Conservation (phyloP, 2,888 invertebrate genomes). For the Phyllotreta cruciferae region DNA sequence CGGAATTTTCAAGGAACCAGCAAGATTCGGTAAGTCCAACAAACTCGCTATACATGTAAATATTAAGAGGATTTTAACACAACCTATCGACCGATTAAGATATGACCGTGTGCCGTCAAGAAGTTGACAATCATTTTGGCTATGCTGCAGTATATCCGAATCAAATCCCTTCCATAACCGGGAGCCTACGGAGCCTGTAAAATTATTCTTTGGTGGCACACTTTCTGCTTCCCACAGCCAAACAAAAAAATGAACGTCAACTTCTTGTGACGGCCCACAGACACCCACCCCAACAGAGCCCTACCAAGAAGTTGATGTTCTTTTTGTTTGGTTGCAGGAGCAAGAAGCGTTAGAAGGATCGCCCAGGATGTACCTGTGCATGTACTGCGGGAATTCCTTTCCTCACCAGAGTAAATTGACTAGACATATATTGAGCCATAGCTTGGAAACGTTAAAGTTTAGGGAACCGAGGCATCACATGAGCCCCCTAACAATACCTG, state of each 20-base stretch:
- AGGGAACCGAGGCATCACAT: slow-evolving; percentile 70
- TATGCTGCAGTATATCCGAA: slow-evolving; percentile 46
- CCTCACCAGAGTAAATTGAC: slow-evolving; percentile 91
- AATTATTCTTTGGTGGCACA: slow-evolving; percentile 44
- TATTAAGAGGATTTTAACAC: slow-evolving; percentile 1
- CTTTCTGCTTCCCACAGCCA: slow-evolving; percentile 62
- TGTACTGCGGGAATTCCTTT: slow-evolving; percentile 89
- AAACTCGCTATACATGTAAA: neutral
- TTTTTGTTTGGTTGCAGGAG: slow-evolving; percentile 89
- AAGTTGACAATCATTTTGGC: slow-evolving; percentile 96
- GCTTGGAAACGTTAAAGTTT: slow-evolving; percentile 86
- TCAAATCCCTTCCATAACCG: slow-evolving; percentile 8
- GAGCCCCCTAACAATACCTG: slow-evolving; percentile 60
- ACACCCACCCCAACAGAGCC: slow-evolving; percentile 52
- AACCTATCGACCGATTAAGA: slow-evolving; percentile 5
- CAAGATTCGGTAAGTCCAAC: slow-evolving; percentile 81
- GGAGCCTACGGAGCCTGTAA: slow-evolving; percentile 24
- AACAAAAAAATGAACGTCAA: slow-evolving; percentile 83
- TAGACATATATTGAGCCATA: slow-evolving; percentile 87
- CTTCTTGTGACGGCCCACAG: slow-evolving; percentile 70
- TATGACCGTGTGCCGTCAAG: slow-evolving; percentile 72
- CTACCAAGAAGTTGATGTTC: slow-evolving; percentile 79
- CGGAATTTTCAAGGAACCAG: slow-evolving; percentile 78
- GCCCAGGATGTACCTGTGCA: slow-evolving; percentile 74
- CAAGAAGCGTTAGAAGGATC: slow-evolving; percentile 53